Conservation (phyloP, 2,113 vertebrate species). For the Micronycteris hirsuta region DNA sequence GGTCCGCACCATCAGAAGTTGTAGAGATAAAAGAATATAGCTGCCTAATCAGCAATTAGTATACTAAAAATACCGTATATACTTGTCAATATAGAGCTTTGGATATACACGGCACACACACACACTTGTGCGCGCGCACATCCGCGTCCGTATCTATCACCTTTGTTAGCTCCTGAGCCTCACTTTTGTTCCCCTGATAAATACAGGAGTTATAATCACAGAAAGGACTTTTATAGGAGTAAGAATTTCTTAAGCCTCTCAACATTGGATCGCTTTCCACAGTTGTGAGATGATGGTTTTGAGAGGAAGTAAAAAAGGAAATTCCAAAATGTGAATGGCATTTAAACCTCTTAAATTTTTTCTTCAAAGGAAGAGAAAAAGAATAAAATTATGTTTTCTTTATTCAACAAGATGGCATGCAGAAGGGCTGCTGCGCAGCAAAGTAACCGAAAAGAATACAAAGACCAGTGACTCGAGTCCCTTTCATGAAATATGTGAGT, state of each 20-base stretch:
- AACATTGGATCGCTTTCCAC: conserved; percentile 33
- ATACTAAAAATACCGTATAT: neutral
- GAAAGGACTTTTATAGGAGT: conserved; percentile 42
- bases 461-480: conserved; percentile 41
- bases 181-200: conserved; percentile 42
- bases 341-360: conserved; percentile 66
- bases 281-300: conserved; percentile 48
- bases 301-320: conserved; percentile 44
- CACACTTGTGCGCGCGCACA: neutral
- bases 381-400: conserved; percentile 60
- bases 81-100: neutral
- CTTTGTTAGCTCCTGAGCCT: conserved; percentile 9
- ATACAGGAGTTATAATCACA: conserved; percentile 31
- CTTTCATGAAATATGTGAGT: conserved; percentile 65
- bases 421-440: conserved; percentile 58
- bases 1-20: neutral
- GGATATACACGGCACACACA: neutral
- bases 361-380: conserved; percentile 65
- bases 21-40: neutral
- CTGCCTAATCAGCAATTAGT: neutral
- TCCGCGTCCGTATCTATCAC: neutral
- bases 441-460: conserved; percentile 40
- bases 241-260: conserved; percentile 40
- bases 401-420: conserved; percentile 53
- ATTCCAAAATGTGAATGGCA: conserved; percentile 68